Evolutionary conservation across 1,140 invertebrate genomes (phyloP).

Genomic region (Drosophila kepulauana): DNA sequence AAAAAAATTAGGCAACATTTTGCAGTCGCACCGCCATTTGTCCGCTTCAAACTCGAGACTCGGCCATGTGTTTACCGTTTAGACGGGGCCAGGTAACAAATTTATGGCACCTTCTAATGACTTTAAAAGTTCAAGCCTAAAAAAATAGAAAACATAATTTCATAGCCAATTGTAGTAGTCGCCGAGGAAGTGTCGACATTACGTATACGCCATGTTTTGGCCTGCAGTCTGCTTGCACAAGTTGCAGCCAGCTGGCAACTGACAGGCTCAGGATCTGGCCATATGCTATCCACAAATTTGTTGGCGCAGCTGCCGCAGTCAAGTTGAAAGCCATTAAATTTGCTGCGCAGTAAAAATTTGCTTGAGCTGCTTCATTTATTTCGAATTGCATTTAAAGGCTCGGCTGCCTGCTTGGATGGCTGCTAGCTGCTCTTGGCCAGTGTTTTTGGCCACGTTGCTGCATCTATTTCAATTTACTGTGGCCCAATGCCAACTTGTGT

Average conservation of each 20-base stretch:
- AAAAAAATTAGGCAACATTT: constrained; percentile 78
- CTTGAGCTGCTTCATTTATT: constrained; percentile 68
- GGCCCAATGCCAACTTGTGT: constrained; percentile 69
- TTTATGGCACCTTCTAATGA: constrained; percentile 70
- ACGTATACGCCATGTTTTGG: constrained; percentile 39
- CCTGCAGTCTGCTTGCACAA: constrained; percentile 18
- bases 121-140: constrained; percentile 49
- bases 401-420: not conserved
- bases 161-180: constrained; percentile 17
- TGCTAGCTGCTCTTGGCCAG: constrained; percentile 18
- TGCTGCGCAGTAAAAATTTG: constrained; percentile 54
- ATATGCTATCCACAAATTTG: constrained; percentile 33
- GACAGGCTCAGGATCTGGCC: constrained; percentile 1
- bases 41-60: constrained; percentile 26
- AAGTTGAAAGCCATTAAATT: constrained; percentile 74
- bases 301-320: constrained; percentile 57
- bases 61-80: constrained; percentile 69
- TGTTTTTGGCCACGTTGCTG: constrained; percentile 42
- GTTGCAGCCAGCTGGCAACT: constrained; percentile 18
- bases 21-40: constrained; percentile 62
- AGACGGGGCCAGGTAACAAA: constrained; percentile 45
- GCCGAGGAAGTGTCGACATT: constrained; percentile 9
- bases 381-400: constrained; percentile 74
- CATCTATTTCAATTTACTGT: constrained; percentile 65
- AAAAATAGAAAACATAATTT: not conserved